Percentiles rank a stretch among this genome's conserved stretches.
Evolutionary conservation across 2,113 vertebrate species (phyloP).

Genomic region (Oryzias celebensis): DNA sequence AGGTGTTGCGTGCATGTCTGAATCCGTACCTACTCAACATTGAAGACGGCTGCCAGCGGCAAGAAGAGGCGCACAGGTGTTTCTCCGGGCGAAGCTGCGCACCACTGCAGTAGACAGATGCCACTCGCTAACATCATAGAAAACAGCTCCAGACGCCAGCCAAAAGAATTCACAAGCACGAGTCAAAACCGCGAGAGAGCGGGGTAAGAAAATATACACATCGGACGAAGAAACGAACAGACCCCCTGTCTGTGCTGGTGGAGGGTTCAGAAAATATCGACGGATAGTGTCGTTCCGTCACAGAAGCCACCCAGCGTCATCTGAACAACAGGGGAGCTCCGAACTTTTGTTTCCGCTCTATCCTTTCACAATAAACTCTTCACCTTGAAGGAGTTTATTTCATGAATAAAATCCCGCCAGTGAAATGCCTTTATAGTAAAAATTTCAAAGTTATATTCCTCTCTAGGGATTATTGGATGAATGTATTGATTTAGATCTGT

Average conservation of each 20-base stretch:
- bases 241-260: slow-evolving; percentile 15
- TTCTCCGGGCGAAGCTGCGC: slow-evolving; percentile 64
- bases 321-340: background rate
- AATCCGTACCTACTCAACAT: slow-evolving; percentile 63
- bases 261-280: slow-evolving; percentile 43
- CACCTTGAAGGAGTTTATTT: background rate
- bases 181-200: background rate
- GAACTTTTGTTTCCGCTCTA: rapidly evolving
- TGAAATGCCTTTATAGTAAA: too few relatives aligned
- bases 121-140: slow-evolving; percentile 45
- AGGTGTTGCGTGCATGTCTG: slow-evolving; percentile 26
- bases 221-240: background rate
- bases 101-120: slow-evolving; percentile 65
- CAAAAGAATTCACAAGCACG: slow-evolving; percentile 20
- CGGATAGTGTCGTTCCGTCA: slow-evolving; percentile 50
- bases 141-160: slow-evolving; percentile 33
- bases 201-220: background rate
- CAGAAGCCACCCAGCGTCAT: slow-evolving; percentile 34
- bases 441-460: too few relatives aligned
- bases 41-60: slow-evolving; percentile 34
- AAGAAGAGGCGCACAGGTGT: slow-evolving; percentile 69
- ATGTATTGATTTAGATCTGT: too few relatives aligned
- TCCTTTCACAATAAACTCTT: slow-evolving; percentile 40
- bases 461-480: too few relatives aligned
- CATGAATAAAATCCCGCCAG: too few relatives aligned